Percentiles rank a stretch among this genome's conserved stretches.
These are phyloP conservation scores for Penaeus japonicus DNA, from an alignment of 1,140 invertebrate genomes.

Conservation along the genomic window DNA sequence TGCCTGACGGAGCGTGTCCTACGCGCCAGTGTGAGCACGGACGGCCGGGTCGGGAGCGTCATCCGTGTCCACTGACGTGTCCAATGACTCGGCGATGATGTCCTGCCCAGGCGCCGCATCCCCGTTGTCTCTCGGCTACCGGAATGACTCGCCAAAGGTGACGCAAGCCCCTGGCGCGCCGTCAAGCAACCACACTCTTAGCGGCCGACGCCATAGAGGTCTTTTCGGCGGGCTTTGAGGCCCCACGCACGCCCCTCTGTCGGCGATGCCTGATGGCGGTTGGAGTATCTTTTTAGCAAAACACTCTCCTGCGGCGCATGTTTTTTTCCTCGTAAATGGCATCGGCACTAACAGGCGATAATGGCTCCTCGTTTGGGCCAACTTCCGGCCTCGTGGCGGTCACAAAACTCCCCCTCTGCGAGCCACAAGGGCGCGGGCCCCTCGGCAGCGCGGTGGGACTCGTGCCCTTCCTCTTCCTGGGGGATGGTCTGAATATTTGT, in stretches of 20 bases:
- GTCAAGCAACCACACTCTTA: not conserved
- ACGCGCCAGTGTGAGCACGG: not conserved
- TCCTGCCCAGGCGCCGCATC: slow-evolving; percentile 11
- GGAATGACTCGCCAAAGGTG: not conserved
- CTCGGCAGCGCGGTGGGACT: too few relatives aligned
- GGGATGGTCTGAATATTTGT: not conserved
- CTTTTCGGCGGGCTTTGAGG: not conserved
- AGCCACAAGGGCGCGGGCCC: not conserved
- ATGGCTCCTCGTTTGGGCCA: slow-evolving; percentile 43
- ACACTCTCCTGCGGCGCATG: slow-evolving; percentile 36
- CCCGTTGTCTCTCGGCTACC: slow-evolving; percentile 34
- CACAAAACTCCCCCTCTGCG: slow-evolving; percentile 4
- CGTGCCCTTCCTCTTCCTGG: not conserved
- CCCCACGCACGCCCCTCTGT: not conserved
- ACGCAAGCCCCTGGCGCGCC: not conserved
- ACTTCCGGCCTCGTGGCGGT: slow-evolving; percentile 43
- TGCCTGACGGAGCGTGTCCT: not conserved
- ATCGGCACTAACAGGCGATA: slow-evolving; percentile 51
- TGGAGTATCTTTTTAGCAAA: slow-evolving; percentile 42
- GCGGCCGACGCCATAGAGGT: not conserved
- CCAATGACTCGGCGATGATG: slow-evolving; percentile 12
- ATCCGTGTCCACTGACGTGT: slow-evolving; percentile 23
- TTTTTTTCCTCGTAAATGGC: slow-evolving; percentile 37
- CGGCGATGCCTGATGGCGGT: slow-evolving; percentile 9
- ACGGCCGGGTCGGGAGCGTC: too few relatives aligned